Evolutionary conservation across 2,888 invertebrate species (phyloP), one percentile per base, ranked within the genome.

Genomic region (Pterostichus niger): DNA sequence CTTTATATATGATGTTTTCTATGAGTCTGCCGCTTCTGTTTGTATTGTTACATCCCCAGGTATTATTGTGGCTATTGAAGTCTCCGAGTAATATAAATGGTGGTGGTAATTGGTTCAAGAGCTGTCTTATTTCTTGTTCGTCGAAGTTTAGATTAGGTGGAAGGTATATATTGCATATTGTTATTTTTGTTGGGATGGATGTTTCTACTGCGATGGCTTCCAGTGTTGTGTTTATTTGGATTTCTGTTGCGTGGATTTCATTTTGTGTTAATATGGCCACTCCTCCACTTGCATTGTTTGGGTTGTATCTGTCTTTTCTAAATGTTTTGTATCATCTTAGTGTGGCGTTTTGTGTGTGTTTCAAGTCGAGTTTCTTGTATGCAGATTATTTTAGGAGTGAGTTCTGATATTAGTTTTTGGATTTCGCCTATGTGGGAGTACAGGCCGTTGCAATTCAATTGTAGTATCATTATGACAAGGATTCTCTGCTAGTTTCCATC

Each of bases 371-470:
- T 46, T 46, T 54, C 17, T 17, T 54, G 54, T 54, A 54, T 3
- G 17, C 54, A 15, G 3, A 46, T 54, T 46, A 4, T 73, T 33
- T 13, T 33, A 1, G 24, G n/a, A 35, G n/a, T 82, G 68, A 2
- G 49, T 68, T 10, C 81, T 9, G 68, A 10, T 1, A 56, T 40
- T 7, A 84, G 46, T 3, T 54, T 77, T 13, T 68, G 35, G 9
- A 82, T 68, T 31, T 71, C 61, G 15, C 78, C 10, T 17, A n/a
- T 49, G 11, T 46, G 35, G 11, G 54, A 9, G 61, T 61, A 17
- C 31, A 54, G 13, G 9, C 54, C 54, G 9, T 54, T 49, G 9
- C 49, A 49, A 6, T 35, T 35, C 35, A 3, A 35, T 6, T 35
- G 35, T 6, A 35, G 6, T 35, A 35, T 35, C 35, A 35, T 35